phyloP scores from a whole-genome alignment of 2,113 vertebrate species.

The Amia ocellicauda region DNA sequence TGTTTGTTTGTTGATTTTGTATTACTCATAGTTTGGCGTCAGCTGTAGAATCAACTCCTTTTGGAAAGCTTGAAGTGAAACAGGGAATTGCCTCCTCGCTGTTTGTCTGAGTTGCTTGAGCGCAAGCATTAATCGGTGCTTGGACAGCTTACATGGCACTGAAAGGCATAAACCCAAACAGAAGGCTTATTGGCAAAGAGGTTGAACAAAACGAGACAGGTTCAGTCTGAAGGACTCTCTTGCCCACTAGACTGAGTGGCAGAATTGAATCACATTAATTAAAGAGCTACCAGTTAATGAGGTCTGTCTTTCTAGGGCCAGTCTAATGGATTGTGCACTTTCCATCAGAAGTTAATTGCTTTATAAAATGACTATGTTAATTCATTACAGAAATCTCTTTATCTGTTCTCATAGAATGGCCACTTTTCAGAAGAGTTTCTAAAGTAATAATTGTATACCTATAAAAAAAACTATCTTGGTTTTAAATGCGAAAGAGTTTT shows the following conservation, averaged over 20 bases:
- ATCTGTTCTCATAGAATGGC: slow-evolving; percentile 21
- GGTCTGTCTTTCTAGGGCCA: slow-evolving; percentile 24
- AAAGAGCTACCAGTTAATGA: slow-evolving; percentile 30
- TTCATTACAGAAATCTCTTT: slow-evolving; percentile 32
- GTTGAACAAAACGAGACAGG: slow-evolving; percentile 14
- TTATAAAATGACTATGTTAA: slow-evolving; percentile 34
- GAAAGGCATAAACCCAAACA: slow-evolving; percentile 23
- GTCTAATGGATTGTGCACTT: slow-evolving; percentile 31
- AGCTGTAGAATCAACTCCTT: neutral
- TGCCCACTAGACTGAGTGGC: slow-evolving; percentile 9
- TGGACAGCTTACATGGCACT: slow-evolving; percentile 28
- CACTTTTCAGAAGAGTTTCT: slow-evolving; percentile 27
- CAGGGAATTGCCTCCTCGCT: slow-evolving; percentile 8
- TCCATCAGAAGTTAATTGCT: slow-evolving; percentile 34
- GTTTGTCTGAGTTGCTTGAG: slow-evolving; percentile 9
- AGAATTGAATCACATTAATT: slow-evolving; percentile 27
- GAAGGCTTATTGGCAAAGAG: slow-evolving; percentile 15
- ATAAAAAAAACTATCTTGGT: slow-evolving; percentile 16
- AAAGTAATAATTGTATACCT: slow-evolving; percentile 18
- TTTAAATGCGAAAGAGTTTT: slow-evolving; percentile 8
- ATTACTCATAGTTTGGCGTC: neutral
- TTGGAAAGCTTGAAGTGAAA: neutral
- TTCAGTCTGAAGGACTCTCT: slow-evolving; percentile 25
- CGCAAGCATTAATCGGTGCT: slow-evolving; percentile 30
- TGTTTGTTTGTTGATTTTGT: neutral